Percentiles rank a stretch among this genome's conserved stretches.
Conservation (phyloP, 2,113 vertebrate species). For the Canis aureus region DNA sequence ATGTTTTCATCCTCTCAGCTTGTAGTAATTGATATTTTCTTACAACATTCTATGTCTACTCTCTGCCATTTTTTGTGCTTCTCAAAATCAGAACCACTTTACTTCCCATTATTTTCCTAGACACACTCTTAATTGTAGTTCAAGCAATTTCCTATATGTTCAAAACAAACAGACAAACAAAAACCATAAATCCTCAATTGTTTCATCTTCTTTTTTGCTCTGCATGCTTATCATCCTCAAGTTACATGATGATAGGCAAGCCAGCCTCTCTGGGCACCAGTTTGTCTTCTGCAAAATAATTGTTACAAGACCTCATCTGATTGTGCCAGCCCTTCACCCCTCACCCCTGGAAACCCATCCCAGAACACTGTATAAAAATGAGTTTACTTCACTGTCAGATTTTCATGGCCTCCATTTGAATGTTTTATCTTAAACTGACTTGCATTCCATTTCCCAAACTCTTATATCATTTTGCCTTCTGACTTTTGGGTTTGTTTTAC, state of each 20-base stretch:
- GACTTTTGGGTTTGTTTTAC: neutral
- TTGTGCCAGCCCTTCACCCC: neutral
- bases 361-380: neutral
- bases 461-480: neutral
- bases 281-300: neutral
- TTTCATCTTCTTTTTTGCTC: neutral
- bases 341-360: neutral
- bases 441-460: neutral
- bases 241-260: neutral
- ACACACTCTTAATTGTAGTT: neutral
- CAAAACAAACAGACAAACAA: neutral
- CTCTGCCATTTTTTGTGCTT: neutral
- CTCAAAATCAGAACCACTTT: neutral
- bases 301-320: neutral
- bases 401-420: neutral
- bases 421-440: conserved; percentile 7
- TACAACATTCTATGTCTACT: neutral
- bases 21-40: conserved; percentile 9
- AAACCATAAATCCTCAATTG: neutral
- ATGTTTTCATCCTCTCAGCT: neutral
- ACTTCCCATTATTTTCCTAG: neutral
- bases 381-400: neutral
- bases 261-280: neutral
- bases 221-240: neutral
- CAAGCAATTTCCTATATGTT: neutral